Percentiles rank a stretch among this genome's conserved stretches.
phyloP scores from a whole-genome alignment of 2,113 vertebrate species.

The Ahaetulla prasina region DNA sequence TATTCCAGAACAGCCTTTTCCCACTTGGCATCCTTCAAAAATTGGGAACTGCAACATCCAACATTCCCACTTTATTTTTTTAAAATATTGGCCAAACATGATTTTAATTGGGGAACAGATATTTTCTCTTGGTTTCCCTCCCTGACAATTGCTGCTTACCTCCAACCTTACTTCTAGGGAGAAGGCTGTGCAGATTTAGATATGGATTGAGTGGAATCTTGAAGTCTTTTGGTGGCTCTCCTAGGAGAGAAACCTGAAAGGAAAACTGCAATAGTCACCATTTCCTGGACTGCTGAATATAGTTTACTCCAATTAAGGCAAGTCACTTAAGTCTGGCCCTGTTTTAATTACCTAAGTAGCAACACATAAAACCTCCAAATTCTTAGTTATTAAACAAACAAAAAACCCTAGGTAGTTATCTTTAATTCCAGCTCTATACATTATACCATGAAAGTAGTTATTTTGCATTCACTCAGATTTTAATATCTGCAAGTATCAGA shows the following conservation, averaged over 20 bases:
- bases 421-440: not conserved
- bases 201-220: conserved; percentile 75
- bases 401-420: not conserved
- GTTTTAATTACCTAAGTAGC: not conserved
- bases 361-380: not conserved
- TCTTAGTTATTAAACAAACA: not conserved
- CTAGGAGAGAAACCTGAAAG: conserved; percentile 75
- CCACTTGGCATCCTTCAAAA: not conserved
- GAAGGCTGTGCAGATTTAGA: conserved; percentile 71
- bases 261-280: not conserved
- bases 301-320: not conserved
- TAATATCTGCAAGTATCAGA: not conserved
- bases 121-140: not conserved
- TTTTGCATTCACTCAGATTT: not conserved
- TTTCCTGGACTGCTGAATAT: not conserved
- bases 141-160: conserved; percentile 29
- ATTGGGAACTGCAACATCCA: not conserved
- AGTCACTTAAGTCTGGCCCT: not conserved
- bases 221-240: conserved; percentile 82
- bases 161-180: conserved; percentile 68
- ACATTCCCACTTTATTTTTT: not conserved
- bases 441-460: not conserved
- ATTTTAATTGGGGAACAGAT: not conserved
- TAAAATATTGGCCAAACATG: not conserved
- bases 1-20: not conserved